Percentiles rank a stretch among this genome's conserved stretches.
These are phyloP conservation scores for Enteromius unitaeniatus DNA, from an alignment of 2,797 vertebrate genomes.

Conservation along the genomic window DNA sequence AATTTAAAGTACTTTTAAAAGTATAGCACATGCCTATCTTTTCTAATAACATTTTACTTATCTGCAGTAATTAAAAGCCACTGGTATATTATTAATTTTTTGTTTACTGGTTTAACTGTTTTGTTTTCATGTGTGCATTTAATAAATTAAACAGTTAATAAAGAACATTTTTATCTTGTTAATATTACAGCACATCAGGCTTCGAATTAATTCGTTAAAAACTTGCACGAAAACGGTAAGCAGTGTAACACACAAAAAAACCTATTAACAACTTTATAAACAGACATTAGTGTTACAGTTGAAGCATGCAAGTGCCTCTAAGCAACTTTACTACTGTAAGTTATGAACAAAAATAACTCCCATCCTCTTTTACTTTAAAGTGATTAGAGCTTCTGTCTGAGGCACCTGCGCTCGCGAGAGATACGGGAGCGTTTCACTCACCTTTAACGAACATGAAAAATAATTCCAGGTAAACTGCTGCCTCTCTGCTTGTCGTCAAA, in stretches of 20 bases:
- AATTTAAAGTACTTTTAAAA: neutral
- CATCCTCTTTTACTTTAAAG: neutral
- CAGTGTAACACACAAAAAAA: neutral
- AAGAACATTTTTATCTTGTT: neutral
- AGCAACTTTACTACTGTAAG: neutral
- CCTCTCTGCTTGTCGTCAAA: conserved; percentile 26
- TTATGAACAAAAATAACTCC: neutral
- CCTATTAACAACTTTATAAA: conserved; percentile 4
- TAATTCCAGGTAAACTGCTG: conserved; percentile 25
- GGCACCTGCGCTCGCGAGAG: conserved; percentile 18
- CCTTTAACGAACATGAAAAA: conserved; percentile 33
- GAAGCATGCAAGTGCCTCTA: neutral
- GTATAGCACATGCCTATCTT: neutral
- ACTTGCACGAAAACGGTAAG: neutral
- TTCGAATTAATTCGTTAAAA: neutral
- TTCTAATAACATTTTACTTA: neutral
- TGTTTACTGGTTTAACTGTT: neutral
- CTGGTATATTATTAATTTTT: neutral
- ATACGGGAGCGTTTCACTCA: conserved; percentile 13
- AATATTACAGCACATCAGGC: neutral
- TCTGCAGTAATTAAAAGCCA: neutral
- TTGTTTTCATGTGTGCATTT: neutral
- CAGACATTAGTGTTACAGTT: neutral
- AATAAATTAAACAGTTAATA: neutral
- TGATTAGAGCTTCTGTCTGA: neutral